Conservation (phyloP, 92 coral and sea anemone genomes). For the Phenganax stokvisi region DNA sequence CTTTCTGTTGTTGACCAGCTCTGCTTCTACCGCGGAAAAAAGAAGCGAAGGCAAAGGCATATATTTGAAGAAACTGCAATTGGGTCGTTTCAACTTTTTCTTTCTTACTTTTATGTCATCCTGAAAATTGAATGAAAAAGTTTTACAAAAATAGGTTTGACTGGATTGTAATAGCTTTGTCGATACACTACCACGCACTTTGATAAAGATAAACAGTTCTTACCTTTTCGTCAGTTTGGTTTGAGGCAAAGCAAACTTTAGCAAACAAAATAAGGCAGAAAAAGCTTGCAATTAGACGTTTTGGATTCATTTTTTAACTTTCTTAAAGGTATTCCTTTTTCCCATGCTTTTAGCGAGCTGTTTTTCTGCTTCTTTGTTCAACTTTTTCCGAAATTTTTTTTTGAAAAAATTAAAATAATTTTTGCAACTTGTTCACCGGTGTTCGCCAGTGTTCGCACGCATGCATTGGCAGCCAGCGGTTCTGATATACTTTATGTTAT, state of each 20-base stretch:
- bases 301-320: not conserved
- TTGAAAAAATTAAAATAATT: too few species aligned
- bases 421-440: not conserved
- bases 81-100: not conserved
- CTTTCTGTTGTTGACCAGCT: constrained; percentile 22
- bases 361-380: not conserved
- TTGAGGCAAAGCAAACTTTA: not conserved
- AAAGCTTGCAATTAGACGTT: not conserved
- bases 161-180: not conserved
- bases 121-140: not conserved
- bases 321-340: not conserved
- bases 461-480: not conserved
- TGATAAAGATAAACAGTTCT: not conserved
- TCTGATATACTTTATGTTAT: not conserved
- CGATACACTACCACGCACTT: not conserved
- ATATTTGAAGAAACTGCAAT: constrained; percentile 20
- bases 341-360: not conserved
- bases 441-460: not conserved
- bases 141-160: not conserved
- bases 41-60: constrained; percentile 2
- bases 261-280: not conserved
- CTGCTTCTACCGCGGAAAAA: constrained; percentile 27
- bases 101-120: not conserved
- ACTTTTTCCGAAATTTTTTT: too few species aligned
- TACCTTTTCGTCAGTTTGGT: not conserved